These are phyloP conservation scores for Drosophila testacea DNA, from an alignment of 2,888 invertebrate genomes.

Conservation along the genomic window DNA sequence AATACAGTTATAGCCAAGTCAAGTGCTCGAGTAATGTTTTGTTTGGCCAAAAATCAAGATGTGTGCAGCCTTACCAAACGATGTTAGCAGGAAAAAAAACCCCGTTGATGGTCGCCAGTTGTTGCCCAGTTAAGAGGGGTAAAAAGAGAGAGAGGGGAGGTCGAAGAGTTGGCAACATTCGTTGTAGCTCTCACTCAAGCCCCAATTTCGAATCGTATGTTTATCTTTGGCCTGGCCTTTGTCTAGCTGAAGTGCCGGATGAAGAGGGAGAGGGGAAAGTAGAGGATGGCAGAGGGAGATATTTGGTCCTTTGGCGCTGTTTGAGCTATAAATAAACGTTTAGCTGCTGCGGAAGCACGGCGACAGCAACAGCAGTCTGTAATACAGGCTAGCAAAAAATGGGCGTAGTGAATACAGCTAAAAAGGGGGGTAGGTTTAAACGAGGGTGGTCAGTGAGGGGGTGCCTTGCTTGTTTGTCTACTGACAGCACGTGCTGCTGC, in stretches of 20 bases:
- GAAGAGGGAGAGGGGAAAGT: not conserved
- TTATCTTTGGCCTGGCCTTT: constrained; percentile 76
- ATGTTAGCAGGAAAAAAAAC: constrained; percentile 3
- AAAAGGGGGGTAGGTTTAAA: not conserved
- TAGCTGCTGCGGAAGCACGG: constrained; percentile 76
- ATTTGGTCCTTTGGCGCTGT: constrained; percentile 76
- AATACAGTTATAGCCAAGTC: constrained; percentile 68
- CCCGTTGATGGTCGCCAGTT: constrained; percentile 37
- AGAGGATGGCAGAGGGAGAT: constrained; percentile 19
- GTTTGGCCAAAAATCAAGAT: constrained; percentile 79
- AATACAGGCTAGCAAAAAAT: constrained; percentile 46
- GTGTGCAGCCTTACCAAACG: constrained; percentile 44
- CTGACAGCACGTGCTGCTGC: constrained; percentile 75
- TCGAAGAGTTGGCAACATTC: constrained; percentile 44
- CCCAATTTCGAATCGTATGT: constrained; percentile 61
- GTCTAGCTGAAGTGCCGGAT: constrained; percentile 72
- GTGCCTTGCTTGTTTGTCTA: constrained; percentile 62
- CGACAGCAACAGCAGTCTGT: constrained; percentile 71
- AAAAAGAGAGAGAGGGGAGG: not conserved
- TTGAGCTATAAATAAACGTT: constrained; percentile 80
- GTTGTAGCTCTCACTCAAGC: constrained; percentile 55
- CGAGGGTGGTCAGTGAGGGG: not conserved
- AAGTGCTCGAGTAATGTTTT: constrained; percentile 71
- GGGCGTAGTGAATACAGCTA: constrained; percentile 8
- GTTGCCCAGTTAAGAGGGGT: constrained; percentile 47